Base-by-base conservation (phyloP, 2,888 invertebrate species). In the Tortrix viridana region DNA sequence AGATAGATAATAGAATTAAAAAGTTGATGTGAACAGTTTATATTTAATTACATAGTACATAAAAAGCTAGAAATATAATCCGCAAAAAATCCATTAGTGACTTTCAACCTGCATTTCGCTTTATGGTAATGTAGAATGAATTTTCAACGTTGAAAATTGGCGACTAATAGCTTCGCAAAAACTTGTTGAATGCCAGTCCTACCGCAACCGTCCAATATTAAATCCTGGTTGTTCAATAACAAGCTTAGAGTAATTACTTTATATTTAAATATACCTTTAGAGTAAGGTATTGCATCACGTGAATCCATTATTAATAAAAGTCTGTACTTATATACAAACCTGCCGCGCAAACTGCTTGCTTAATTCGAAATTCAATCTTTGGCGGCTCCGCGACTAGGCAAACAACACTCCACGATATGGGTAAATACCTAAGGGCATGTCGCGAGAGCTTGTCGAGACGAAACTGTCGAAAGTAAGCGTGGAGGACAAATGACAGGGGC, bases 311-410 rank as follows among this genome's bases (percentile, higher is more conserved):
- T 67, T 75, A 72, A 71, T 71, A 74, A 70, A 74, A 71, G 70
- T 72, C 68, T 65, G 55, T 67, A n/a, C n/a, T n/a, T n/a, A n/a
- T n/a, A 65, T 66, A 69, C 69, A 67, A 68, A 70, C 71, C 67
- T 50, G 57, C 56, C 65, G 67, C 70, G 74, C 67, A 70, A 68
- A 71, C 72, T 68, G 68, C 66, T 64, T 68, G 65, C 68, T 67
- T 71, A 72, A 75, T 78, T 72, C 69, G 57, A 69, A 74, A 76
- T 79, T 71, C 72, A 77, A 77, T 80, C 76, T 77, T 73, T 64
- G 61, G 64, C 67, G 67, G 65, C 63, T 67, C 59, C 70, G 65
- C 54, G 23, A 50, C 60, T 63, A 57, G 20, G 65, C 72, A 72
- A 72, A 73, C 72, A 78, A 72, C 70, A 62, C 50, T 57, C 44